Evolutionary conservation across 2,797 vertebrate species (phyloP), one percentile per base, ranked within the genome.

Genomic region (Hirundo rustica): DNA sequence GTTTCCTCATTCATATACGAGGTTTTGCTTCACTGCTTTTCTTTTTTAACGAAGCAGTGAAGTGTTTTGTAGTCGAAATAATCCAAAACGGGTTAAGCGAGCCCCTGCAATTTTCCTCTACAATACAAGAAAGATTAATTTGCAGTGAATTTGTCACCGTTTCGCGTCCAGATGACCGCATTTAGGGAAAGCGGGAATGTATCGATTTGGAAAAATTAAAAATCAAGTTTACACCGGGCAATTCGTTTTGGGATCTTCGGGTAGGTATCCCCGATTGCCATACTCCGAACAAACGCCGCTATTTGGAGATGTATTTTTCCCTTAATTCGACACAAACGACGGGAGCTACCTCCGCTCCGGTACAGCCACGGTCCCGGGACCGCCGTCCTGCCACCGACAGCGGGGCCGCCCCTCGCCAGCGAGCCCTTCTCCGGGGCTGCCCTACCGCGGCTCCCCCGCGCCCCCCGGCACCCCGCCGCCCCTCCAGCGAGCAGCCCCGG

Each of bases 271-370:
- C 29, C 16, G 6, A 20, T 1, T 9, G 57, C 22, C 44, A 7
- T 18, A 10, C 9, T 23, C 22, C 26, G 22, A 60, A 26, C 9
- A 47, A 47, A 42, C 25, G 8, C 42, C 21, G 13, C 7, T 75
- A 26, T 65, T 9, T 0, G 9, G 26, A 7, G 10, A 2, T 2
- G 13, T 7, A 27, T 42, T 45, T 36, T 13, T 2, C 13, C 9
- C 5, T 20, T 44, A 42, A 16, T 4, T 16, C 55, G 27, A 11
- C 2, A 23, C 64, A 26, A 79, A 60, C 22, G 30, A 55, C 17
- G 14, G 34, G n/a, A 72, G 76, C 38, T 75, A 10, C 45, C 34
- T 53, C 27, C 54, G 0, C 22, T 23, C 34, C 60, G 26, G 53
- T 26, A 23, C 20, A 57, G 29, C 76, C 67, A 1, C 1, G 5